phyloP scores from a whole-genome alignment of 2,797 vertebrate genomes.

The Pangasius djambal region DNA sequence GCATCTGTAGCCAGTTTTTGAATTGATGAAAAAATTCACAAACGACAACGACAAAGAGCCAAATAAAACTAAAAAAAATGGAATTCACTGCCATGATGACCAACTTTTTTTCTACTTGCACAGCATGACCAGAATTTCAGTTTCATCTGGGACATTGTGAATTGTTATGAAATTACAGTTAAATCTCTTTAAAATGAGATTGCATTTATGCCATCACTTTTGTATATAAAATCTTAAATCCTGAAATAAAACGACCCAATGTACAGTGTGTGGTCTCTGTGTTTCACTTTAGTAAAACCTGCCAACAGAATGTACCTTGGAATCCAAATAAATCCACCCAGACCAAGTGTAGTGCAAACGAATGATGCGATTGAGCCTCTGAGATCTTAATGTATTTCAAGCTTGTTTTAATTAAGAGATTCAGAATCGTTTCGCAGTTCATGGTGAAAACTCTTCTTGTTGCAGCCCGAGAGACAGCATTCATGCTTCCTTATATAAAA shows the following conservation, averaged over 20 bases:
- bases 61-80: background rate
- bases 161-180: background rate
- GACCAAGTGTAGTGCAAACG: conserved; percentile 21
- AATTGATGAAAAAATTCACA: background rate
- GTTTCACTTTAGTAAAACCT: background rate
- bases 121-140: background rate
- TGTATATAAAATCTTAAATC: background rate
- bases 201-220: background rate
- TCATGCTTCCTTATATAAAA: conserved; percentile 47
- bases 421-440: conserved; percentile 56
- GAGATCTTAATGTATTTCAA: conserved; percentile 45
- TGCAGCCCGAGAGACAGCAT: conserved; percentile 22
- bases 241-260: background rate
- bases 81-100: background rate
- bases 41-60: background rate
- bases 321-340: background rate
- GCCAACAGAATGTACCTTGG: background rate
- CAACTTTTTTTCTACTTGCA: too few relatives aligned
- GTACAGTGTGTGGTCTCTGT: background rate
- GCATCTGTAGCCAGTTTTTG: background rate
- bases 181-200: background rate
- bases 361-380: conserved; percentile 14
- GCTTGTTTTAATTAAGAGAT: conserved; percentile 52
- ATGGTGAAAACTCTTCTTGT: conserved; percentile 48
- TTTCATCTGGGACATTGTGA: background rate